Evolutionary conservation across 1,140 invertebrate species (phyloP), one percentile per base, ranked within the genome.

Genomic region (Drosophila sulfurigaster): DNA sequence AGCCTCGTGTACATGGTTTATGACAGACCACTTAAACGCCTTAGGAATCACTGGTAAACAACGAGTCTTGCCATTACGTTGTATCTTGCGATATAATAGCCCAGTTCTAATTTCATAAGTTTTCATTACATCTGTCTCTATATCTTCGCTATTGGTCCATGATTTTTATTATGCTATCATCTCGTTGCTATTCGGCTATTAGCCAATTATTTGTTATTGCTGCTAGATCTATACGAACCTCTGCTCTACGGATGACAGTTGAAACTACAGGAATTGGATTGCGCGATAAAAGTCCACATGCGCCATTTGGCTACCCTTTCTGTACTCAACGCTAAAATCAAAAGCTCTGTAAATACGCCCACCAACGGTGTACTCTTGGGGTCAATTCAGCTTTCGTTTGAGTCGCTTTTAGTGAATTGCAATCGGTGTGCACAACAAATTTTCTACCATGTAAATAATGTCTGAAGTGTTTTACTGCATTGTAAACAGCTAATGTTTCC

Each of bases 331-430:
- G 25, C 10, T 8, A 8, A 20, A 49, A 25, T 49, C 46, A 25
- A 49, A 49, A 0, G 15, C n/a, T 7, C 41, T 48, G 13, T 8
- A 49, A 8, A 8, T 52, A 52, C 11, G 51, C 51, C 25, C 51
- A 52, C 25, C 51, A 52, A n/a, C 51, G 51, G 13, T 52, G 51
- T 3, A 52, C 51, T 52, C 28, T n/a, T 52, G 51, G 25, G 1
- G 4, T 52, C 1, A 52, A 11, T 1, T 52, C 51, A 5, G 32
- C 8, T 10, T 43, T 58, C 3, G 4, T 43, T 48, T 8, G 16
- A 11, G 45, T 46, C 13, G 25, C 45, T 45, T 70, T 63, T 38
- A 48, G 32, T 7, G 59, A 58, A n/a, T 58, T 58, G 20, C 57
- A 15, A 13, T 46, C 25, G 15, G 57, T 46, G 11, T 8, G 46